Conservation (phyloP, 2,113 vertebrate genomes). For the Crotalus horridus region DNA sequence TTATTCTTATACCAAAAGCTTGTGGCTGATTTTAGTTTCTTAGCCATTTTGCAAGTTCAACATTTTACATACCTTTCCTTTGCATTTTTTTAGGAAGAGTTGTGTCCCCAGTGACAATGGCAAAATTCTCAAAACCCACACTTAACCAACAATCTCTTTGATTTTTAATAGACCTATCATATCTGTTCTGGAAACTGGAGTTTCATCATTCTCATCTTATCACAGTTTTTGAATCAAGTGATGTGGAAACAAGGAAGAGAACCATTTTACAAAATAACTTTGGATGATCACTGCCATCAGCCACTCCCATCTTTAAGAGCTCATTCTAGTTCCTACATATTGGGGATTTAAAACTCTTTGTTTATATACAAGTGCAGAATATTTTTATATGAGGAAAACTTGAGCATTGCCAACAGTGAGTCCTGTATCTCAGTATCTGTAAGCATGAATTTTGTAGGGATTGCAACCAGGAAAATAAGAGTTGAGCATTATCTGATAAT, state of each 20-base stretch:
- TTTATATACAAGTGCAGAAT: neutral
- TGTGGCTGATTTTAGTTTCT: constrained; percentile 47
- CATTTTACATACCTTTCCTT: neutral
- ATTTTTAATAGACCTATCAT: constrained; percentile 20
- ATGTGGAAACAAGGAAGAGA: neutral
- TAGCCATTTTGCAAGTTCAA: neutral
- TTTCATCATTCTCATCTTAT: neutral
- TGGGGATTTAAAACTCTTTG: neutral
- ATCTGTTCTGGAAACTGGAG: neutral
- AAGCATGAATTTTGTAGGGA: neutral
- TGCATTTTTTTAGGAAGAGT: neutral
- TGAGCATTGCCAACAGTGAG: neutral
- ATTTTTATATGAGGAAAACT: neutral
- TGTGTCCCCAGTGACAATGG: constrained; percentile 45
- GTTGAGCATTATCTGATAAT: neutral
- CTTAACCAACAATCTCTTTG: constrained; percentile 20
- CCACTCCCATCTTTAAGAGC: neutral
- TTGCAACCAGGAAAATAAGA: neutral
- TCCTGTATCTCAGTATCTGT: neutral
- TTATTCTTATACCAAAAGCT: constrained; percentile 40
- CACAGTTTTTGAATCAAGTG: neutral
- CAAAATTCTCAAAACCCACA: constrained; percentile 54
- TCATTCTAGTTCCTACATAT: neutral
- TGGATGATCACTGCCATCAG: neutral
- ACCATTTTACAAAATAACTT: neutral